A percentile compares a stretch with the other conserved stretches of the same genome.
These are phyloP conservation scores for Poeciliopsis presidionis DNA, from an alignment of 2,797 vertebrate genomes.

Conservation along the genomic window DNA sequence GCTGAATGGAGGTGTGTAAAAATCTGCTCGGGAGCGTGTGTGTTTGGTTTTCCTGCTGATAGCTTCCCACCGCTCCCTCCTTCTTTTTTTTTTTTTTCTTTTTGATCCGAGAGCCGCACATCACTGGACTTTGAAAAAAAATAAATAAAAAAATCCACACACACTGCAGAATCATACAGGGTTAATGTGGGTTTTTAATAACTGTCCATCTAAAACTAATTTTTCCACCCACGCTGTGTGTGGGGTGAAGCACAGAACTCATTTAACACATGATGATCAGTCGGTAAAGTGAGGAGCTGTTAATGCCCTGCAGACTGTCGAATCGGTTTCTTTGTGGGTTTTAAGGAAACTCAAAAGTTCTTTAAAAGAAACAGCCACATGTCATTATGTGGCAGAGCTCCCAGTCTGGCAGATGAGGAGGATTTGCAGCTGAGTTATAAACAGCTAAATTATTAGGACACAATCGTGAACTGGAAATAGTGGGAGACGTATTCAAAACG, in stretches of 20 bases:
- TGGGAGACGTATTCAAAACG: background rate
- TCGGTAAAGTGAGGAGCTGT: conserved; percentile 38
- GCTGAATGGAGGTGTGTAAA: conserved; percentile 66
- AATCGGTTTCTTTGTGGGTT: conserved; percentile 34
- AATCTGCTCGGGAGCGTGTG: conserved; percentile 31
- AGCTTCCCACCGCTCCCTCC: conserved; percentile 53
- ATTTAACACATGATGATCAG: conserved; percentile 54
- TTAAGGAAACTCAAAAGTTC: conserved; percentile 25
- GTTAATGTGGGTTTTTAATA: conserved; percentile 24
- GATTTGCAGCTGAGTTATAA: conserved; percentile 57
- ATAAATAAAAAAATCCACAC: background rate
- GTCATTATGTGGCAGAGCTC: conserved; percentile 37
- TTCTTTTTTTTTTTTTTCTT: conserved; percentile 19
- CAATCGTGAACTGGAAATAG: background rate
- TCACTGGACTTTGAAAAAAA: conserved; percentile 42
- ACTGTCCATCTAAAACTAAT: conserved; percentile 44
- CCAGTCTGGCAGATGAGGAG: conserved; percentile 52
- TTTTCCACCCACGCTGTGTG: conserved; percentile 46
- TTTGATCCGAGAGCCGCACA: conserved; percentile 53
- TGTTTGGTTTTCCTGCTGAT: conserved; percentile 58
- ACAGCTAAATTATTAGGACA: background rate
- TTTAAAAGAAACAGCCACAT: conserved; percentile 19
- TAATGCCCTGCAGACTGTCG: conserved; percentile 42
- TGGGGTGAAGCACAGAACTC: conserved; percentile 43
- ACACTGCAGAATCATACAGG: conserved; percentile 23